Percentiles rank a stretch among this genome's conserved stretches.
Evolutionary conservation across 2,797 vertebrate species (phyloP).

Genomic region (Huso huso): DNA sequence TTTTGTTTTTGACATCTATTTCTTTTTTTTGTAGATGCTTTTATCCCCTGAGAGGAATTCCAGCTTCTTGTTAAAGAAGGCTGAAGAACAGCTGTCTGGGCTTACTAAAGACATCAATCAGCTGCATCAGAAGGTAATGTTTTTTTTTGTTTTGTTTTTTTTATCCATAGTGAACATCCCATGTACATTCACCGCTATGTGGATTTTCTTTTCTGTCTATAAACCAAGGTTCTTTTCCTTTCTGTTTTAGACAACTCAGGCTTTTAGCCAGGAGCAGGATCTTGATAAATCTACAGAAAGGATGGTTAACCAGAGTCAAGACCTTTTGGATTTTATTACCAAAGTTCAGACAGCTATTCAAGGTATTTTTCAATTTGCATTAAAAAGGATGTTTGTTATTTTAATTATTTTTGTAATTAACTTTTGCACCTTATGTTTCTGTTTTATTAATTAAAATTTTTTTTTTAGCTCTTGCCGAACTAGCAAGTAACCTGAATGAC

Average conservation of each 20-base stretch:
- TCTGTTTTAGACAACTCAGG: slow-evolving; percentile 44
- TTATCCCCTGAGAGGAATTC: slow-evolving; percentile 35
- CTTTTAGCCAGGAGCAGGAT: slow-evolving; percentile 39
- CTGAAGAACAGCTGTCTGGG: slow-evolving; percentile 39
- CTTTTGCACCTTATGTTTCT: too few relatives aligned
- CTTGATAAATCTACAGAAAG: slow-evolving; percentile 42
- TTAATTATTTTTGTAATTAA: too few relatives aligned
- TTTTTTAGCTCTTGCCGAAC: slow-evolving; percentile 58
- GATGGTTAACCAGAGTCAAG: slow-evolving; percentile 48
- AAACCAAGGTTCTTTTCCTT: too few relatives aligned
- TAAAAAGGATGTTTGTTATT: too few relatives aligned
- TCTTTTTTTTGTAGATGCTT: slow-evolving; percentile 20
- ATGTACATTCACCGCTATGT: too few relatives aligned
- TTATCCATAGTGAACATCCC: too few relatives aligned
- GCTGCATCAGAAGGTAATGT: slow-evolving; percentile 59
- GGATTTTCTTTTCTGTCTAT: too few relatives aligned
- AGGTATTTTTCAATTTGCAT: slow-evolving; percentile 48
- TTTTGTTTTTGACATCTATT: background rate
- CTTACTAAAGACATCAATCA: slow-evolving; percentile 46
- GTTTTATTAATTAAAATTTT: background rate
- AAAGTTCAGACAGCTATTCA: slow-evolving; percentile 51
- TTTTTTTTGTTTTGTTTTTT: slow-evolving; percentile 1
- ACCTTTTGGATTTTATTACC: slow-evolving; percentile 50
- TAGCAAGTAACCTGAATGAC: slow-evolving; percentile 59
- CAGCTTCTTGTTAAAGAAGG: slow-evolving; percentile 27